Evolutionary conservation across 2,797 vertebrate species (phyloP).

Genomic region (Lophius americanus): DNA sequence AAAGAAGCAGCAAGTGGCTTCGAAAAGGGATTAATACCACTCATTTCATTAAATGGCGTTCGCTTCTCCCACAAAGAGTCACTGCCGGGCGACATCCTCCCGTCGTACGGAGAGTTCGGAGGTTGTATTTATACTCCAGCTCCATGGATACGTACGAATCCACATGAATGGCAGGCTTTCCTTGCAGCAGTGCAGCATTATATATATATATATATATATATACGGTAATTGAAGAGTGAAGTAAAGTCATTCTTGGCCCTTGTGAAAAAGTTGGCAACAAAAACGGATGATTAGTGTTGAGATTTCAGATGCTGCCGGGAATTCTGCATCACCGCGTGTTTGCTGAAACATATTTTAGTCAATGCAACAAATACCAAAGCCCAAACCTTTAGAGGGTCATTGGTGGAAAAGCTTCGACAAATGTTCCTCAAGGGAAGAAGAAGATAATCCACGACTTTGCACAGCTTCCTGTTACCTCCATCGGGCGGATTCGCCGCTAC

Average conservation of each 20-base stretch:
- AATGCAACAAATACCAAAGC: background rate
- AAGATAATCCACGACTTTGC: too few relatives aligned
- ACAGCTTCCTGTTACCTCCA: too few relatives aligned
- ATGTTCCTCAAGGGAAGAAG: too few relatives aligned
- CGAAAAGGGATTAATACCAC: too few relatives aligned
- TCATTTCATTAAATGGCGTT: too few relatives aligned
- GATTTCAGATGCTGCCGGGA: conserved; percentile 33
- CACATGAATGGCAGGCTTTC: conserved; percentile 28
- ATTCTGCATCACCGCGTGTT: background rate
- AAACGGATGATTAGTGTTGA: conserved; percentile 44
- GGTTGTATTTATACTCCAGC: conserved; percentile 39
- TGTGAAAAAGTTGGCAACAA: conserved; percentile 34
- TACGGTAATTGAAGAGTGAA: conserved; percentile 38
- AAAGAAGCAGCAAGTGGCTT: too few relatives aligned
- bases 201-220: conserved; percentile 26
- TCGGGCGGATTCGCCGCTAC: too few relatives aligned
- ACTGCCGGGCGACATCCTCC: conserved; percentile 23
- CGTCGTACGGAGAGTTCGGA: conserved; percentile 3
- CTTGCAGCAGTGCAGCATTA: conserved; percentile 35
- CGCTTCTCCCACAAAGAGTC: too few relatives aligned
- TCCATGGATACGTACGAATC: conserved; percentile 33
- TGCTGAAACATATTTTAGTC: background rate
- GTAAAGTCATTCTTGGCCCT: conserved; percentile 26
- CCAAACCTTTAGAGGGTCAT: too few relatives aligned
- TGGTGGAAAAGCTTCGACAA: too few relatives aligned